Percentiles rank a stretch among this genome's conserved stretches.
phyloP scores from a whole-genome alignment of 35 echinoderm and acorn worm genomes.

The Diadema setosum region DNA sequence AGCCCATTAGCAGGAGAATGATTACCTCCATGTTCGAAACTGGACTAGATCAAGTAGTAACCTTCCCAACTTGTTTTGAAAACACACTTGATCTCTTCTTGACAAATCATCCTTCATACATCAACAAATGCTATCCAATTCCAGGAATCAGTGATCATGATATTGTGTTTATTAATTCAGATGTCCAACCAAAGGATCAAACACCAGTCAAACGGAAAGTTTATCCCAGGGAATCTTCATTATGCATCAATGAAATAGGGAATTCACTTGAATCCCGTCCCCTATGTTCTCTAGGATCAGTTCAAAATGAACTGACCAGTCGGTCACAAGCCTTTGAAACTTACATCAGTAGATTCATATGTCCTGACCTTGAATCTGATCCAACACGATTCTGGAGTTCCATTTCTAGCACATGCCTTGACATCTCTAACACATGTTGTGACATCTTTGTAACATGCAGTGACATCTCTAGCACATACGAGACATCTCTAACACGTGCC shows the following conservation, averaged over 20 bases:
- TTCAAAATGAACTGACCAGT: too few species aligned
- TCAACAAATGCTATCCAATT: slow-evolving; percentile 33
- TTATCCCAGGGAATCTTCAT: neutral
- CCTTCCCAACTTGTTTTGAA: slow-evolving; percentile 41
- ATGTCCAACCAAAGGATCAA: slow-evolving; percentile 5
- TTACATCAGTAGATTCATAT: slow-evolving; percentile 25
- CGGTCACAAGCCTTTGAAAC: too few species aligned
- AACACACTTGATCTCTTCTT: slow-evolving; percentile 43
- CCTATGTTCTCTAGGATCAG: too few species aligned
- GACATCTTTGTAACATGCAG: too few species aligned
- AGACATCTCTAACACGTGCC: too few species aligned
- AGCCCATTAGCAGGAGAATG: slow-evolving; percentile 19
- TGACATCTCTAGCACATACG: too few species aligned
- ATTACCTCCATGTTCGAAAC: slow-evolving; percentile 22
- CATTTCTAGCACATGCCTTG: too few species aligned
- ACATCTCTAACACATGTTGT: too few species aligned
- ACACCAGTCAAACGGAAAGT: slow-evolving; percentile 26
- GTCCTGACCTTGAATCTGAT: slow-evolving; percentile 22
- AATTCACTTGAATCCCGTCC: neutral
- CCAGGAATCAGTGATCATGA: slow-evolving; percentile 26
- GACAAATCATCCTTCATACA: slow-evolving; percentile 38
- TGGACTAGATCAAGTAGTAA: slow-evolving; percentile 40
- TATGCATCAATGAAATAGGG: neutral
- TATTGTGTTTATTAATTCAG: slow-evolving; percentile 1
- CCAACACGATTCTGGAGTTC: slow-evolving; percentile 28